Evolutionary conservation across 1,140 invertebrate genomes (phyloP).

Genomic region (Tribolium madens): DNA sequence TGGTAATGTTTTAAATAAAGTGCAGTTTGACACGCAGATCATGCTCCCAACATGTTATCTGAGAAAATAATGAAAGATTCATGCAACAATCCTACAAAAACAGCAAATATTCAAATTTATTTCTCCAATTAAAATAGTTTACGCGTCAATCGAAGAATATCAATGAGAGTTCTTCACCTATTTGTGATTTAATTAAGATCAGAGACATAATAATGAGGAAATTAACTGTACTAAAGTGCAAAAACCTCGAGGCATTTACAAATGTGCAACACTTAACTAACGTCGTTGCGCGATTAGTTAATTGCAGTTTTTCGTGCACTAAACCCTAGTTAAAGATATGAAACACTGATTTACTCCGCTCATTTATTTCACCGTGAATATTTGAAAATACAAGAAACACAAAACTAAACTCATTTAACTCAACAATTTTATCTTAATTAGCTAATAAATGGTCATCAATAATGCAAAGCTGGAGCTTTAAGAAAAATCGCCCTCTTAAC

Average conservation of each 20-base stretch:
- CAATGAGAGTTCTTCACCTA: slow-evolving; percentile 1
- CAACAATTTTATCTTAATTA: slow-evolving; percentile 22
- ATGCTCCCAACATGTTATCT: slow-evolving; percentile 25
- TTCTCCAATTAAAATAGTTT: slow-evolving; percentile 24
- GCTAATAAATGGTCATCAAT: slow-evolving; percentile 1
- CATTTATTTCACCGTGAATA: slow-evolving; percentile 18
- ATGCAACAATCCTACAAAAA: slow-evolving; percentile 1
- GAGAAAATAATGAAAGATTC: slow-evolving; percentile 38
- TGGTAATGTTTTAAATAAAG: slow-evolving; percentile 36
- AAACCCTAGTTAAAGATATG: slow-evolving; percentile 23
- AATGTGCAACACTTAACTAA: slow-evolving; percentile 41
- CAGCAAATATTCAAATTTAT: slow-evolving; percentile 9
- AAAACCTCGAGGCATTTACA: slow-evolving; percentile 39
- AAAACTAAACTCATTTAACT: not conserved
- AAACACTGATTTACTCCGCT: slow-evolving; percentile 38
- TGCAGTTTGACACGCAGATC: slow-evolving; percentile 40
- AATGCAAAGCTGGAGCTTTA: slow-evolving; percentile 6
- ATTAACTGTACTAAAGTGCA: slow-evolving; percentile 16
- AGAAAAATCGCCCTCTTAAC: slow-evolving; percentile 23
- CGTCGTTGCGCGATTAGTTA: slow-evolving; percentile 44
- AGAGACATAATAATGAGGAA: slow-evolving; percentile 17
- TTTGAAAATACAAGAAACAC: slow-evolving; percentile 28
- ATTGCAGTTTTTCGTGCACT: slow-evolving; percentile 47
- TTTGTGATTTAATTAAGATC: slow-evolving; percentile 28
- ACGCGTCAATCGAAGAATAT: slow-evolving; percentile 8